Evolutionary conservation across 2,797 vertebrate species (phyloP), one percentile per base, ranked within the genome.

Genomic region (Micrastur ruficollis): DNA sequence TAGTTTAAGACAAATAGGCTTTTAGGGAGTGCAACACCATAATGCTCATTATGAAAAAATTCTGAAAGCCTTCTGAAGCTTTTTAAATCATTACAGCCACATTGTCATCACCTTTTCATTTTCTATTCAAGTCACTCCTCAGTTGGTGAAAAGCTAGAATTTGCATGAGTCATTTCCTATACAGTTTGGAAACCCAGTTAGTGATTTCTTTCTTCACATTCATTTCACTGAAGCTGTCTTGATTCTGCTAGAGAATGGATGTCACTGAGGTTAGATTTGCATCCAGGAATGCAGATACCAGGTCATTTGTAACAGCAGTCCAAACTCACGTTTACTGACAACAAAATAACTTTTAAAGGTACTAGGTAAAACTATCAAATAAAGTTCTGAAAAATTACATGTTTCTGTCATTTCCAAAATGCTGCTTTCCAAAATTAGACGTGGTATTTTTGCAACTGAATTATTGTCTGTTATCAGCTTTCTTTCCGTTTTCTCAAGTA

Each of bases 21-120:
- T 94, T 95, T 83, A 96, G 11, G 19, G 38, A 75, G 31, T 17
- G 36, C 7, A 49, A 34, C 21, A 90, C 12, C 18, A 22, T 81
- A 66, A 86, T 88, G 10, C 3, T 82, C 6, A 36, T 26, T 31
- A 66, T 65, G 36, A 89, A 82, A 72, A 67, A 56, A 12, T 9
- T 81, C 29, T 58, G 25, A 88, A 91, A 91, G 21, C 18, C 6
- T 91, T 93, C 31, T 75, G 72, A 89, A 72, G 79, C 32, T 90
- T 95, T 90, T 86, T 16, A 81, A 75, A 50, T 93, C n/a, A 81
- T 90, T 90, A 81, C 44, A 7, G 1, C 42, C 32, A 50, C 42
- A 47, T 59, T 95, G 72, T 85, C 80, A 90, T 88, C 66, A 70
- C 42, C 16, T 40, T 89, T 96, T 93, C 50, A 34, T 95, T 95